These are phyloP conservation scores for Tetragonisca angustula DNA, from an alignment of 2,888 invertebrate genomes.

Conservation along the genomic window DNA sequence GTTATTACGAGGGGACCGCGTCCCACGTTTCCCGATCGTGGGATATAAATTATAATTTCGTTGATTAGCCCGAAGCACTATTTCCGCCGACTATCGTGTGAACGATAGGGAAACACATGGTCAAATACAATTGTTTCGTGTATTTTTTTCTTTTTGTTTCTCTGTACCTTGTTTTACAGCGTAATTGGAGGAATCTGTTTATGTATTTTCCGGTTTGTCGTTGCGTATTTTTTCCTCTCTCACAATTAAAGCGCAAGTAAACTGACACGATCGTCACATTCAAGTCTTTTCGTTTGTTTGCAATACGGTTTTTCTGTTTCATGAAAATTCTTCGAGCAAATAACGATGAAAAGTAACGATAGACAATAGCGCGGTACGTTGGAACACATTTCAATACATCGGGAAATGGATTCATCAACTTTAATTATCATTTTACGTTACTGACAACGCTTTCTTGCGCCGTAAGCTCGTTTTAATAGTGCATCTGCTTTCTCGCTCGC, in stretches of 20 bases:
- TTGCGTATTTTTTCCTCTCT: background rate
- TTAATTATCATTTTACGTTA: background rate
- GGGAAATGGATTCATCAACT: background rate
- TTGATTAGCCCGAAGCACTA: background rate
- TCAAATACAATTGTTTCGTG: too few species aligned
- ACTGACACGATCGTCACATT: background rate
- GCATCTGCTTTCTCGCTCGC: background rate
- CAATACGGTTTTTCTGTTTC: background rate
- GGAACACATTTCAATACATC: background rate
- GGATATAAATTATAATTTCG: background rate
- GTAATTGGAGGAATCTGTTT: background rate
- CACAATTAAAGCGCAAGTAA: background rate
- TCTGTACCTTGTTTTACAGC: background rate
- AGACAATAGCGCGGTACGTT: background rate
- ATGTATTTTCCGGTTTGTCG: background rate
- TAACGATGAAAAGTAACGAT: background rate
- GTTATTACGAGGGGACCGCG: background rate
- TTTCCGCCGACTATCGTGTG: background rate
- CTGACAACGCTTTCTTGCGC: background rate
- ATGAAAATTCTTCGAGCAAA: background rate
- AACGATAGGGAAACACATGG: too few species aligned
- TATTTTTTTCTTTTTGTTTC: too few species aligned
- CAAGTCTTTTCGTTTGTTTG: background rate
- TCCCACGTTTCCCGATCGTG: too few species aligned
- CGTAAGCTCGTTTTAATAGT: background rate